phyloP scores from a whole-genome alignment of 2,113 vertebrate species.

The Dermatemys mawii region DNA sequence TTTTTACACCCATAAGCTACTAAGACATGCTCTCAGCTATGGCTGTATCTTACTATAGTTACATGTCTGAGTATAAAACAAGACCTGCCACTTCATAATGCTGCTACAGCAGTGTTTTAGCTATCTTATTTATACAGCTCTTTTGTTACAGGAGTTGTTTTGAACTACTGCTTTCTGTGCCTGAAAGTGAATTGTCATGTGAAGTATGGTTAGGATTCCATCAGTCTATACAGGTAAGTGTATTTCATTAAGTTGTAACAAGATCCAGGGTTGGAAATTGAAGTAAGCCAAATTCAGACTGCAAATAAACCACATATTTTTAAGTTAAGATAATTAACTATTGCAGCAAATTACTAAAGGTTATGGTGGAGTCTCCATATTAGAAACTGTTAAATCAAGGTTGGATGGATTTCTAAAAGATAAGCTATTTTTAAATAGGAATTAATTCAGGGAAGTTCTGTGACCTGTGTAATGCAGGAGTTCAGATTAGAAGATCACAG shows the following conservation, averaged over 20 bases:
- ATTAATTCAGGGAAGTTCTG: not conserved
- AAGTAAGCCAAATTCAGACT: not conserved
- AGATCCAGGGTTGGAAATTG: not conserved
- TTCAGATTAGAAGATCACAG: not conserved
- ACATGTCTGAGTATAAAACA: not conserved
- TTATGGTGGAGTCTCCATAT: not conserved
- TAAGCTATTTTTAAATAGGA: not conserved
- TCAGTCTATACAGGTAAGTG: constrained; percentile 90
- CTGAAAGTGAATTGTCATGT: constrained; percentile 91
- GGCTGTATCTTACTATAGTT: not conserved
- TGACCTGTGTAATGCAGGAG: not conserved
- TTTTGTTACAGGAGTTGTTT: constrained; percentile 93
- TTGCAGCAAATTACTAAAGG: not conserved
- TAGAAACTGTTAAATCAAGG: not conserved
- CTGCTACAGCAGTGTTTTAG: not conserved
- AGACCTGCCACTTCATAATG: not conserved
- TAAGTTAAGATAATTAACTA: not conserved
- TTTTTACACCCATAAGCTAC: not conserved
- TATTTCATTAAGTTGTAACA: not conserved
- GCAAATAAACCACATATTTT: not conserved
- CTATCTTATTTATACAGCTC: constrained; percentile 52
- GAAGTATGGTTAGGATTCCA: constrained; percentile 93
- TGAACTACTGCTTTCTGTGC: constrained; percentile 94
- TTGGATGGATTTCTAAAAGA: not conserved
- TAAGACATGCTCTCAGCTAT: not conserved